Base-by-base conservation (phyloP, 92 coral and sea anemone genomes). In the Bergia puertoricense region DNA sequence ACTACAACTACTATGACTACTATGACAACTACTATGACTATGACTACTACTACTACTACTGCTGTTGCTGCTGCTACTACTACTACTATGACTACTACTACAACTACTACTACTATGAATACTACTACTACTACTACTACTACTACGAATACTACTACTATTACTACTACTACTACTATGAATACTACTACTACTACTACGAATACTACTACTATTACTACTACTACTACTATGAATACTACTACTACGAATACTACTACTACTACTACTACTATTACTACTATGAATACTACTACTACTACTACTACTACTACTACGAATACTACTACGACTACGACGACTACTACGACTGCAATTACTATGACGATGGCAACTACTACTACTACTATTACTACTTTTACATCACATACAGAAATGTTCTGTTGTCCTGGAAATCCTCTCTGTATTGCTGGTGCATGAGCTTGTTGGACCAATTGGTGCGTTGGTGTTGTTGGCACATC, bases 391-490 rank as follows among this genome's bases (percentile, higher is more conserved):
- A 54, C 11, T 10, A 54, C 16, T 54, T 1, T 2, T 54, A 54
- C 59, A 13, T 54, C 59, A 84, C 87, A 71, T 84, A 84, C 87
- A 23, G 87, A 38, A 48, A 71, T 48, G 68, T 44, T 69, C 85
- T 82, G 92, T 74, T 83, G 65, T 46, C 66, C 79, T 5, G 73
- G 68, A 38, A 39, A 81, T 37, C 85, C 57, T 56, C 81, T 74
- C 73, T 74, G 89, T 16, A 90, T 23, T 13, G 75, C 83, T 90
- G 73, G 86, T 51, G 90, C 92, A 46, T 79, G 89, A 14, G 66
- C 45, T 41, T 87, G 91, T 45, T 86, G 89, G 73, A 78, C 76
- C 45, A 86, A 38, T 79, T 84, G 89, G 76, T 85, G 92, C 16
- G 88, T 81, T 44, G 93, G 83, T 43, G 93, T 75, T 41, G 93